Evolutionary conservation across 2,113 vertebrate species (phyloP).

Genomic region (Pogonocichla stellata): DNA sequence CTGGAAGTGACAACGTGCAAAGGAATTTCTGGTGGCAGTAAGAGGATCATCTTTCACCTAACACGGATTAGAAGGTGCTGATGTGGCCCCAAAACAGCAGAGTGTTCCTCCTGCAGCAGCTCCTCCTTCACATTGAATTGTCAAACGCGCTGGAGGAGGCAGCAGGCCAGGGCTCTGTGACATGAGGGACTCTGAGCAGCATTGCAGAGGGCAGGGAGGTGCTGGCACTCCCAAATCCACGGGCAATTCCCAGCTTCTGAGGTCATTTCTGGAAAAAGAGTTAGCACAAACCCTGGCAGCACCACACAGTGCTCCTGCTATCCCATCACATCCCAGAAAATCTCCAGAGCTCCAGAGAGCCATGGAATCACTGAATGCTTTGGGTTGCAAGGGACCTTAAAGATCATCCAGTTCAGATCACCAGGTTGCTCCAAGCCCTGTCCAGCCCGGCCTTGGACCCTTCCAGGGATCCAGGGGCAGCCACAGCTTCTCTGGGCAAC

Average conservation of each 20-base stretch:
- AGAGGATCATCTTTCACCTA: not conserved
- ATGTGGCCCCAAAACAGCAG: not conserved
- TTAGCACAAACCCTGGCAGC: not conserved
- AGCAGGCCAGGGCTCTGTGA: not conserved
- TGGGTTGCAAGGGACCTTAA: not conserved
- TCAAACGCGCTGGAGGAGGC: not conserved
- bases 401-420: accelerated
- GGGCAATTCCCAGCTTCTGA: not conserved
- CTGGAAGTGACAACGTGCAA: not conserved
- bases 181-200: not conserved
- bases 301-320: not conserved
- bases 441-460: not conserved
- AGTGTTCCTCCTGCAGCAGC: not conserved
- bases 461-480: not conserved
- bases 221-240: not conserved
- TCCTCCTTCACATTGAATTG: not conserved
- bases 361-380: not conserved
- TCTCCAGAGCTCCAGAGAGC: not conserved
- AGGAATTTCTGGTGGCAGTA: not conserved
- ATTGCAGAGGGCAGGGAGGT: not conserved
- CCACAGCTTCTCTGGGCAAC: not conserved
- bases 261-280: not conserved
- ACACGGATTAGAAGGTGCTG: not conserved
- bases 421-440: accelerated
- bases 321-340: not conserved